Conservation (phyloP, 2,113 vertebrate genomes). For the Macaca mulatta region DNA sequence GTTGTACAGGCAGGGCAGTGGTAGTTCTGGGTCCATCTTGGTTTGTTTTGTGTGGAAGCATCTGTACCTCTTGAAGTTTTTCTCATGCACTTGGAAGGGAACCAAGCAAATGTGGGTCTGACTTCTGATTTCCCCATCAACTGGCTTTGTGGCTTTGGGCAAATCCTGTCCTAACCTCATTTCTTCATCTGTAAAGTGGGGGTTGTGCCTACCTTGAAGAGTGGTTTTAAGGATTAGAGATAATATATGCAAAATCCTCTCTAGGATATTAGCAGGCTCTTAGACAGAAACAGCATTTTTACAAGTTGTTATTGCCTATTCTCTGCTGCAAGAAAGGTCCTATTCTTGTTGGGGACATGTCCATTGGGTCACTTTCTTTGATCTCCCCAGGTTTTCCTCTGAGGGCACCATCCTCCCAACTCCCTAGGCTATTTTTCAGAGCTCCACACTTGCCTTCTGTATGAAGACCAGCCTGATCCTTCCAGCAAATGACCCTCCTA, state of each 20-base stretch:
- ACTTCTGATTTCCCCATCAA: constrained; percentile 45
- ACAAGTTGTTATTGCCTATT: constrained; percentile 2
- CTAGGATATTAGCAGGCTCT: constrained; percentile 56
- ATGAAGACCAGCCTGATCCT: background rate
- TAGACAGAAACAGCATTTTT: constrained; percentile 50
- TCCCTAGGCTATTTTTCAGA: background rate
- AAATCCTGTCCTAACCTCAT: constrained; percentile 70
- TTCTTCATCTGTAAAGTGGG: constrained; percentile 68
- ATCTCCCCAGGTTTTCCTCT: background rate
- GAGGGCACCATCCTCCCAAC: background rate
- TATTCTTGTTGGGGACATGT: background rate
- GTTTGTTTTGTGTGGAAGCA: constrained; percentile 18
- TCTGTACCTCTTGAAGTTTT: constrained; percentile 14
- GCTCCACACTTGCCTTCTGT: background rate
- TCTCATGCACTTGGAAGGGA: constrained; percentile 34
- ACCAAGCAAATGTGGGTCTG: background rate
- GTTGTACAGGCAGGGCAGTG: background rate
- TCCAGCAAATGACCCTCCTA: background rate
- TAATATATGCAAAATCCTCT: constrained; percentile 69
- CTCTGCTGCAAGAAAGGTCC: constrained; percentile 16
- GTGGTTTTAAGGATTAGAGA: constrained; percentile 71
- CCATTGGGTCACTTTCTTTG: background rate
- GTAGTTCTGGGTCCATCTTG: background rate
- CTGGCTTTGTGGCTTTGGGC: constrained; percentile 31
- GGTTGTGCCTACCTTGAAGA: constrained; percentile 65